Base-by-base conservation (phyloP, 2,797 vertebrate genomes). In the Danio albolineatus region DNA sequence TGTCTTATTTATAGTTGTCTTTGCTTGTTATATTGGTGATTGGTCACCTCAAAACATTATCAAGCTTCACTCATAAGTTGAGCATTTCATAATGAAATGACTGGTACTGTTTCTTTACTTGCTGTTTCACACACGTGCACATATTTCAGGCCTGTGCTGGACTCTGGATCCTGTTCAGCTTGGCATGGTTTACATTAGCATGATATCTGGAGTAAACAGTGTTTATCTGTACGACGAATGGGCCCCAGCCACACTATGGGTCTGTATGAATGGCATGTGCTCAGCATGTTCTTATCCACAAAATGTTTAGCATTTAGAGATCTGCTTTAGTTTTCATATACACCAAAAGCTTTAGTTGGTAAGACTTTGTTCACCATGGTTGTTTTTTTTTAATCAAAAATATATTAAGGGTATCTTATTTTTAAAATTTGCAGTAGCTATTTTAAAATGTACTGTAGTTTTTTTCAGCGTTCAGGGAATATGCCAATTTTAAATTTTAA, bases 141-240 rank as follows among this genome's bases (percentile, higher is more conserved):
- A 70, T 28, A 66, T 65, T 46, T 36, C 5, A 59, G 17, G 48
- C 17, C 61, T 75, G 17, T 36, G 19, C 43, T 36, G 46, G 76
- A 49, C 46, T 49, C 88, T 86, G 78, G 46, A 69, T 76, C 65
- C 73, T 48, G 70, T 73, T 60, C 76, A 78, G 69, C 61, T 59
- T 57, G 75, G 81, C 78, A 75, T 44, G 17, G 80, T 21, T 36
- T 54, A 76, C 56, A 70, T 59, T 49, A 70, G 67, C 62, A 62
- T 48, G 70, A 69, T 74, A 6, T 53, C 75, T 76, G 14, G 79
- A 81, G 51, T 87, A 88, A 89, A 88, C 85, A 88, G 28, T 19
- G 78, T 39, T 70, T 66, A 64, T 71, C 61, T 76, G 39, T 21
- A 12, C 44, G 43, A 82, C n/a, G 28, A 72, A 28, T 41, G 21